phyloP scores from a whole-genome alignment of 2,888 invertebrate genomes.

The Tiliacea aurago region DNA sequence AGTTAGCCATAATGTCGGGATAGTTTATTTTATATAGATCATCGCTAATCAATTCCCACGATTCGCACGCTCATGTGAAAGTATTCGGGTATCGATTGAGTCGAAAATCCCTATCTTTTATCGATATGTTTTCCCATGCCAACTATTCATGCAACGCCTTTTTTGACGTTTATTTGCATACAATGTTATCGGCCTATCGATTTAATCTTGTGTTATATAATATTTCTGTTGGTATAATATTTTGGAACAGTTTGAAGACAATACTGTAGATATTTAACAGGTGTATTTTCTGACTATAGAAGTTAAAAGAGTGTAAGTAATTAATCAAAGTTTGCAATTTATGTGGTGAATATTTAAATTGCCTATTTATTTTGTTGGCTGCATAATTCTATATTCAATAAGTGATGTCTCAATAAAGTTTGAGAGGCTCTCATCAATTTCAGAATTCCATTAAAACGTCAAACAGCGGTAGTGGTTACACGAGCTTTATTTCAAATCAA shows the following conservation, averaged over 20 bases:
- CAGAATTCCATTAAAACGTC: slow-evolving; percentile 24
- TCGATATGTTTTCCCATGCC: slow-evolving; percentile 82
- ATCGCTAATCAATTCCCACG: slow-evolving; percentile 82
- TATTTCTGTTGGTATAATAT: slow-evolving; percentile 33
- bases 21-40: slow-evolving; percentile 73
- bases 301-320: neutral
- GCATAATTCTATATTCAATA: slow-evolving; percentile 9
- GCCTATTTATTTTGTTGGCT: neutral
- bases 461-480: slow-evolving; percentile 10
- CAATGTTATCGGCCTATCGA: slow-evolving; percentile 67
- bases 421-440: slow-evolving; percentile 33
- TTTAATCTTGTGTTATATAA: slow-evolving; percentile 51
- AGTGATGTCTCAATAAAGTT: slow-evolving; percentile 22
- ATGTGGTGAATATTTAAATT: slow-evolving; percentile 11
- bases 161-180: slow-evolving; percentile 76
- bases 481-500: slow-evolving; percentile 36
- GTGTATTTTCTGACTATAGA: neutral
- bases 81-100: slow-evolving; percentile 78
- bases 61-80: slow-evolving; percentile 79
- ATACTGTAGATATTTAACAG: slow-evolving; percentile 10
- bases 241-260: slow-evolving; percentile 16
- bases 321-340: slow-evolving; percentile 11
- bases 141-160: slow-evolving; percentile 73
- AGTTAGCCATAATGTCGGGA: slow-evolving; percentile 68
- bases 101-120: slow-evolving; percentile 79